phyloP scores from a whole-genome alignment of 2,888 invertebrate species.

The Agrotis exclamationis region DNA sequence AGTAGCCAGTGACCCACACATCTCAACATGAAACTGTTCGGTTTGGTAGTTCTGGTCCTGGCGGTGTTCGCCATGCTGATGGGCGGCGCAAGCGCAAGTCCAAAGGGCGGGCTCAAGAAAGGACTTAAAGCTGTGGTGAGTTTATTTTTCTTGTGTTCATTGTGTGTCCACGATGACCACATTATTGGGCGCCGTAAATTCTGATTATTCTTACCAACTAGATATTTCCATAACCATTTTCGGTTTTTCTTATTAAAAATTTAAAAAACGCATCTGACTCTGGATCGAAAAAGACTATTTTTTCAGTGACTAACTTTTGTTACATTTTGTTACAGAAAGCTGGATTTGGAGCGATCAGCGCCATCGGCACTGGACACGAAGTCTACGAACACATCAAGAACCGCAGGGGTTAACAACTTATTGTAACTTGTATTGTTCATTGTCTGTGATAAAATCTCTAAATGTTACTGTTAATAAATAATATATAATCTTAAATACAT shows the following conservation, averaged over 20 bases:
- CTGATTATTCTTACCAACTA: too few species aligned
- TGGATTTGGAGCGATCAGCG: constrained; percentile 62
- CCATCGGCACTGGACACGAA: constrained; percentile 68
- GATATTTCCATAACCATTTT: too few species aligned
- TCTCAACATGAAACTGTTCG: constrained; percentile 64
- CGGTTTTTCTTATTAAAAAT: too few species aligned
- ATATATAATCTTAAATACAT: not conserved
- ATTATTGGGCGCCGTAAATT: too few species aligned
- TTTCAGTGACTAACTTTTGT: constrained; percentile 5
- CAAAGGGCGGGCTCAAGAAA: constrained; percentile 59
- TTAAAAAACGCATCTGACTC: not conserved
- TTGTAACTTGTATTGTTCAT: not conserved
- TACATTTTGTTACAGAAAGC: constrained; percentile 64
- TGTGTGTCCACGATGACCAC: too few species aligned
- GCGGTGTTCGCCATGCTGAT: constrained; percentile 65
- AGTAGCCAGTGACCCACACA: constrained; percentile 22
- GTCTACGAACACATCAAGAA: constrained; percentile 64
- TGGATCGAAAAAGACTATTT: not conserved
- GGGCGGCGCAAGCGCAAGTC: constrained; percentile 55
- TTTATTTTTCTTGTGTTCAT: constrained; percentile 11
- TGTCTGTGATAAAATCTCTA: not conserved
- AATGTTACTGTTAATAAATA: constrained; percentile 10
- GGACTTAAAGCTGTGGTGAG: constrained; percentile 63
- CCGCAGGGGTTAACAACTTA: constrained; percentile 38
- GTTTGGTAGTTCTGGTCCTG: constrained; percentile 60